A percentile compares a stretch with the other conserved stretches of the same genome.
Conservation (phyloP, 2,113 vertebrate species). For the Myotis brandtii region DNA sequence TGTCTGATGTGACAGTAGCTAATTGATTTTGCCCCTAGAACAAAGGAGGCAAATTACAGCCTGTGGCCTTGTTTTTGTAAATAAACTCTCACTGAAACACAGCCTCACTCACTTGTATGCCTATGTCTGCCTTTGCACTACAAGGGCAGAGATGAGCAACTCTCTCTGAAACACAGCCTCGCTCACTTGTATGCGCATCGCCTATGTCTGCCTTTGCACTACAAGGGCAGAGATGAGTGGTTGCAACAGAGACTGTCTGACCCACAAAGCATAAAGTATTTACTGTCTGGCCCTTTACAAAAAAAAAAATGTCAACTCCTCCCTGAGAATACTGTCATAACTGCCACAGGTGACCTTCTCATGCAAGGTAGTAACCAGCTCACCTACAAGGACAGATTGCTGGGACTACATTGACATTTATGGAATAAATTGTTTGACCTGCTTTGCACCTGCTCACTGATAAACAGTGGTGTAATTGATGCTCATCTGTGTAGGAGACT, state of each 20-base stretch:
- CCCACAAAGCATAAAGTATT: neutral
- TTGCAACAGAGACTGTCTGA: neutral
- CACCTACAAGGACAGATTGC: neutral
- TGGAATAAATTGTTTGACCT: neutral
- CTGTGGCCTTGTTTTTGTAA: neutral
- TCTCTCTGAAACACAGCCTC: neutral
- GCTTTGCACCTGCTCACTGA: conserved; percentile 1
- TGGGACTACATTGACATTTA: neutral
- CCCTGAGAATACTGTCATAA: neutral
- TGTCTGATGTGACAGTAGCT: neutral
- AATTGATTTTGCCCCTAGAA: neutral
- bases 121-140: neutral
- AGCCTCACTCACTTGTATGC: neutral
- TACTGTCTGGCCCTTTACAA: neutral
- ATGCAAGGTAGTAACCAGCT: neutral
- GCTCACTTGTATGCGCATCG: neutral
- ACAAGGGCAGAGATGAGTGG: neutral
- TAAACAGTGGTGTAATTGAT: conserved; percentile 36
- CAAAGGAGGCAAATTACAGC: neutral
- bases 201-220: neutral
- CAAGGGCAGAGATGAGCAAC: neutral
- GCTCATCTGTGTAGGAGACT: conserved; percentile 7
- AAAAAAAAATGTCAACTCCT: neutral
- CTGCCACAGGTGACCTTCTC: neutral
- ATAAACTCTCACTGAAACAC: neutral